These are phyloP conservation scores for Ispidina picta DNA, from an alignment of 2,797 vertebrate genomes.

Conservation along the genomic window DNA sequence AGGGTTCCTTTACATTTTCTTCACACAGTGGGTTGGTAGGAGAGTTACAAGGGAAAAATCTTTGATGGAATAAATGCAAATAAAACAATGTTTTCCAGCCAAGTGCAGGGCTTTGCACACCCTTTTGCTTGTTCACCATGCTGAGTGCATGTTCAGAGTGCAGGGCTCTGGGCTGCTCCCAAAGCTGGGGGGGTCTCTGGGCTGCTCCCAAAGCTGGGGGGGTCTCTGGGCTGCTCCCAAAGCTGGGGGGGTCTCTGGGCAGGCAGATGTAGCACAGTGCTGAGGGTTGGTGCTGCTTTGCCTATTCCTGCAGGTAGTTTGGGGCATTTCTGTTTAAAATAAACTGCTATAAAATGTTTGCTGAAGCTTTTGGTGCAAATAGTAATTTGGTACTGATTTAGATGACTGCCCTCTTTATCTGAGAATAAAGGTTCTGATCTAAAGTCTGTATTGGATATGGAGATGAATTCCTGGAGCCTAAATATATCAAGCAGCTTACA, in stretches of 20 bases:
- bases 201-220: no score
- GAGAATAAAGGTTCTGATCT: not conserved
- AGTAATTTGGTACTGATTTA: not conserved
- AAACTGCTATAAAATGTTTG: not conserved
- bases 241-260: fast-evolving
- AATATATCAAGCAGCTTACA: not conserved
- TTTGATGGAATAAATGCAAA: conserved; percentile 33
- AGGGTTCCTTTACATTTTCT: conserved; percentile 21
- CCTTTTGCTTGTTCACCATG: not conserved
- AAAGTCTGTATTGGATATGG: not conserved
- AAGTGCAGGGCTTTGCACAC: not conserved
- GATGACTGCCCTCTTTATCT: not conserved
- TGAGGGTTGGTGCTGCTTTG: not conserved
- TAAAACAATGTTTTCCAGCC: not conserved
- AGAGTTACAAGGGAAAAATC: conserved; percentile 38
- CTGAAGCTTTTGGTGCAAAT: not conserved
- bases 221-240: not conserved
- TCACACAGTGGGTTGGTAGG: conserved; percentile 35
- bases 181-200: fast-evolving
- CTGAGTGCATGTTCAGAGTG: not conserved
- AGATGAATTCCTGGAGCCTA: not conserved
- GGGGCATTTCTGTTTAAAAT: not conserved
- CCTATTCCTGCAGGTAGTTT: not conserved
- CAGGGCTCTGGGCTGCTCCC: not conserved
- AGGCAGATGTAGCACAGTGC: fast-evolving